Percentiles rank a stretch among this genome's conserved stretches.
Conservation (phyloP, 2,113 vertebrate species). For the Xenopus borealis region DNA sequence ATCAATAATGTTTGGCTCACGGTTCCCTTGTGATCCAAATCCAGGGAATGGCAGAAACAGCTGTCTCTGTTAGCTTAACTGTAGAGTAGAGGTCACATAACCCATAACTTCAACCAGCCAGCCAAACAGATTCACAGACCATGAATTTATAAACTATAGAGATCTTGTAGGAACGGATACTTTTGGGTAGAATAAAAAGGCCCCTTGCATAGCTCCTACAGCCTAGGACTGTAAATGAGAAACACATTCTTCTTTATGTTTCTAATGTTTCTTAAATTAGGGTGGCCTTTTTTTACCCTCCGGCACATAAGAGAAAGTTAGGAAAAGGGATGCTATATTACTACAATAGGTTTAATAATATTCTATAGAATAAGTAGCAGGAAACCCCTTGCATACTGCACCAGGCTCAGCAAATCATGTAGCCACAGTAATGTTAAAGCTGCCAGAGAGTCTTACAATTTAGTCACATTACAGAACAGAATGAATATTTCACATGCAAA, state of each 20-base stretch:
- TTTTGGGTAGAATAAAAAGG: not conserved
- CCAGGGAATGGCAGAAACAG: not conserved
- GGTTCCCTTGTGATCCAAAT: too few species aligned
- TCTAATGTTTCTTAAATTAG: not conserved
- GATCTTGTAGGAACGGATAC: not conserved
- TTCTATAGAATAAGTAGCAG: not conserved
- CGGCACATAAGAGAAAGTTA: too few species aligned
- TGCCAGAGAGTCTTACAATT: too few species aligned
- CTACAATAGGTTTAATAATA: not conserved
- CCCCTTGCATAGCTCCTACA: not conserved
- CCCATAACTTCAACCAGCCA: not conserved
- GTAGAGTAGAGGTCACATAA: not conserved
- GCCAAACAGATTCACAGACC: not conserved
- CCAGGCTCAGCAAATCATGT: not conserved
- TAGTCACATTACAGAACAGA: too few species aligned
- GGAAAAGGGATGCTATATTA: not conserved
- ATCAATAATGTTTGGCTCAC: too few species aligned
- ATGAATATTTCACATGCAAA: too few species aligned
- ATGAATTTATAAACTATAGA: not conserved
- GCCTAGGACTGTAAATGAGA: not conserved
- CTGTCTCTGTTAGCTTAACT: not conserved
- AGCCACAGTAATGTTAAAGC: not conserved
- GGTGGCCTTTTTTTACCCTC: too few species aligned
- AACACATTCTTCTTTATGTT: not conserved
- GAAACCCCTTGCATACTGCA: not conserved